Evolutionary conservation across 2,888 invertebrate genomes (phyloP), one percentile per base, ranked within the genome.

Genomic region (Heliothis peltigera): DNA sequence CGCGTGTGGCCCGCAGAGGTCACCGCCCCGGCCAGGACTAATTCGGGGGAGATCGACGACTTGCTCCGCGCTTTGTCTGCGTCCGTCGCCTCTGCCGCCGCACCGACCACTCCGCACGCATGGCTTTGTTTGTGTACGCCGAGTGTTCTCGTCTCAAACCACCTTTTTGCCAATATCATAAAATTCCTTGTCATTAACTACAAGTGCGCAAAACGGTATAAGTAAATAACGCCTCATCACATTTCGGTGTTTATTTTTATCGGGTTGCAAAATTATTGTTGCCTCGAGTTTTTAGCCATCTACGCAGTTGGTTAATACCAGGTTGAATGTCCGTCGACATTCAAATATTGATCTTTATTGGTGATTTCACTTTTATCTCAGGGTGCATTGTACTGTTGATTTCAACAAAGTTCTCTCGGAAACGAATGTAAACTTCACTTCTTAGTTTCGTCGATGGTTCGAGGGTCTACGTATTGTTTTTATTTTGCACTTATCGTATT

Each of bases 11-110:
- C 53, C 56, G 83, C 81, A 79, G 89, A 88, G 94, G 94, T 93
- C 94, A 94, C 89, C 93, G 94, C 91, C 93, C 94, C 86, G 89
- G 90, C 90, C 94, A 93, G 93, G 93, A 94, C 94, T 95, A 95
- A 95, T 94, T 95, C 90, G 93, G 95, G 92, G 95, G 92, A 93
- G 94, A 93, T 91, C 94, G 93, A 88, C 94, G 94, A 92, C 93
- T 92, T 89, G 88, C 86, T 85, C 78, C 85, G 89, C 82, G 91
- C 94, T 93, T 94, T 94, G 94, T 94, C 93, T 92, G 91, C 89
- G 86, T 86, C 82, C 87, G 85, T 74, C 78, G 77, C 78, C 86
- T 84, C 81, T 84, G 78, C 81, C 83, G 77, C 70, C 82, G 77
- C 82, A 70, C 81, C 79, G 81, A 65, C 79, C 78, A 78, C 75